Evolutionary conservation across 1,140 invertebrate genomes (phyloP).

Genomic region (Dendroctonus valens): DNA sequence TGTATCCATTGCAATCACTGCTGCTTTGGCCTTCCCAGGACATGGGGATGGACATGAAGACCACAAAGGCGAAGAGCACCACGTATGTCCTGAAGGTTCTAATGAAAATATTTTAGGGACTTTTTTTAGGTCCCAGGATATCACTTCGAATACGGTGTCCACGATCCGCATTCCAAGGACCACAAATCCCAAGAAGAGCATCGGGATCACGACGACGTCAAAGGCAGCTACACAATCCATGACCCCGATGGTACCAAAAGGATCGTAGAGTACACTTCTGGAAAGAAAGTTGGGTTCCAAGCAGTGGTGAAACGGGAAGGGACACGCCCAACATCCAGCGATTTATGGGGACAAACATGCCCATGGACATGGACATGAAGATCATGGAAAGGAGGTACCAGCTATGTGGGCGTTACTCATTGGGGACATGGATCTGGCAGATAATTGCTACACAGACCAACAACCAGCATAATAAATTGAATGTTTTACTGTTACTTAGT

Average conservation of each 20-base stretch:
- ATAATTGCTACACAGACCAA: neutral
- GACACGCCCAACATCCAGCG: slow-evolving; percentile 29
- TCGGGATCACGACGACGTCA: slow-evolving; percentile 51
- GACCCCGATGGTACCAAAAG: slow-evolving; percentile 53
- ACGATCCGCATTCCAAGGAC: slow-evolving; percentile 54
- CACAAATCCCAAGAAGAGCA: slow-evolving; percentile 53
- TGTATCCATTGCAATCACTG: slow-evolving; percentile 15
- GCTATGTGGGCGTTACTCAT: slow-evolving; percentile 40
- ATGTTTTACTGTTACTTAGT: too few species aligned
- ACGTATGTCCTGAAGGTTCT: slow-evolving; percentile 5
- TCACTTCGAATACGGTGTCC: slow-evolving; percentile 53
- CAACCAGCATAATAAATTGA: too few species aligned
- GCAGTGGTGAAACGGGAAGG: slow-evolving; percentile 49
- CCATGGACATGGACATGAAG: slow-evolving; percentile 31
- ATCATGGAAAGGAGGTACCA: slow-evolving; percentile 32
- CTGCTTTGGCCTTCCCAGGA: neutral
- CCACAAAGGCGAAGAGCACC: slow-evolving; percentile 2
- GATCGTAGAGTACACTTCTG: slow-evolving; percentile 52
- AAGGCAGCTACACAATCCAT: slow-evolving; percentile 51
- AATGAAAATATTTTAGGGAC: neutral
- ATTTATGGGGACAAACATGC: slow-evolving; percentile 21
- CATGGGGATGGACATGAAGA: slow-evolving; percentile 4
- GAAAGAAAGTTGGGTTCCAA: slow-evolving; percentile 51
- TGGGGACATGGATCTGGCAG: slow-evolving; percentile 33
- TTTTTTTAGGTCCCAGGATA: slow-evolving; percentile 40